Percentiles rank a stretch among this genome's conserved stretches.
Conservation (phyloP, 2,888 invertebrate species). For the Pseudococcus jackbeardsleyi region DNA sequence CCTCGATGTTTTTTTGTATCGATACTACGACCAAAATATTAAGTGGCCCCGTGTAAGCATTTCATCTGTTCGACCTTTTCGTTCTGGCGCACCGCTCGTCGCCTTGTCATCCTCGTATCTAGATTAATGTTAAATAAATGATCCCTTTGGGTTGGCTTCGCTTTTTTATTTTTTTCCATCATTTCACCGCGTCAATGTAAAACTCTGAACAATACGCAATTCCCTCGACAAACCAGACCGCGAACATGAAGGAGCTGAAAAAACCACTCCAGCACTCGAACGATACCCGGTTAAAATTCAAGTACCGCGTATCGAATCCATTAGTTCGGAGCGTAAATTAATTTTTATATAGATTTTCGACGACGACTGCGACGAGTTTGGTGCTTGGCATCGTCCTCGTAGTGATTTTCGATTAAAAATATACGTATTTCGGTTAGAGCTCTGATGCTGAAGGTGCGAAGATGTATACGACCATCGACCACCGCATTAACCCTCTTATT, state of each 20-base stretch:
- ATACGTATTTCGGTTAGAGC: not conserved
- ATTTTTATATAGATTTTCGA: constrained; percentile 13
- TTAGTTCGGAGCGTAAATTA: constrained; percentile 40
- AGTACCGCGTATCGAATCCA: constrained; percentile 47
- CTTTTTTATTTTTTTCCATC: constrained; percentile 14
- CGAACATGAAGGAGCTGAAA: not conserved
- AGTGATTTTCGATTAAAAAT: constrained; percentile 13
- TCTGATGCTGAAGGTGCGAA: not conserved
- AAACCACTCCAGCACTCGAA: constrained; percentile 15
- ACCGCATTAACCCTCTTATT: not conserved
- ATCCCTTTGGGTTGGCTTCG: constrained; percentile 13
- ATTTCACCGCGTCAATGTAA: not conserved
- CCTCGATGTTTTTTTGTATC: not conserved
- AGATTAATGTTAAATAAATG: constrained; percentile 50
- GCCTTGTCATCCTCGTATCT: not conserved
- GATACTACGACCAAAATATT: not conserved
- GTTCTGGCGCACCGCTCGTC: not conserved
- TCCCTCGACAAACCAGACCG: constrained; percentile 19
- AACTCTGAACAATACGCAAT: constrained; percentile 41
- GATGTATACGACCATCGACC: not conserved
- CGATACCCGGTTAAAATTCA: constrained; percentile 38
- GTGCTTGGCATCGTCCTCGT: constrained; percentile 1
- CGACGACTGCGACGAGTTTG: not conserved
- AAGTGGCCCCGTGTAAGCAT: constrained; percentile 48
- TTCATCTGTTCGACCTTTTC: constrained; percentile 37